A percentile compares a stretch with the other conserved stretches of the same genome.
phyloP scores from a whole-genome alignment of 2,888 invertebrate genomes.

The Campaea margaritaria region DNA sequence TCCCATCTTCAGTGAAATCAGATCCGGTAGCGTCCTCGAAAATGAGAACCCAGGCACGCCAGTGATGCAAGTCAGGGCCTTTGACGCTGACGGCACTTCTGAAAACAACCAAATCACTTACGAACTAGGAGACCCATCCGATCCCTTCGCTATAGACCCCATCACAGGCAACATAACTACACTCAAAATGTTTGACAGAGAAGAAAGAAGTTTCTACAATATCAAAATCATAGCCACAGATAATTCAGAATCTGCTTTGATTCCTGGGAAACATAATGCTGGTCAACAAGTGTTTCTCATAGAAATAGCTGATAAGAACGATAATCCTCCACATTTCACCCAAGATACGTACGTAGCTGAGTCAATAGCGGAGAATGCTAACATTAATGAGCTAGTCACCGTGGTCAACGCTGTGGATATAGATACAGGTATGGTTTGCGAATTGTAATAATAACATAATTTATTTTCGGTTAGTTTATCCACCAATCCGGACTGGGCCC shows the following conservation, averaged over 20 bases:
- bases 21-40: conserved; percentile 93
- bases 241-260: conserved; percentile 92
- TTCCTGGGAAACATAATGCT: conserved; percentile 88
- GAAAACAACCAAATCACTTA: conserved; percentile 94
- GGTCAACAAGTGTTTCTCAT: conserved; percentile 94
- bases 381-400: conserved; percentile 92
- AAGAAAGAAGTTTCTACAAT: conserved; percentile 93
- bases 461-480: too few relatives aligned
- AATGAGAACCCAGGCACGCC: conserved; percentile 93
- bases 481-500: too few relatives aligned
- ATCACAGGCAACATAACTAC: conserved; percentile 96
- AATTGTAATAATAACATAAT: neutral
- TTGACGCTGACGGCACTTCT: conserved; percentile 93
- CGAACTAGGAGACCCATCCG: conserved; percentile 88
- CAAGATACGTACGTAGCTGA: conserved; percentile 89
- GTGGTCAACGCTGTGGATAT: conserved; percentile 95
- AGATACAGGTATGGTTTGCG: conserved; percentile 87
- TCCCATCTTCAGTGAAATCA: conserved; percentile 93
- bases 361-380: conserved; percentile 92
- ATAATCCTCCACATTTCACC: conserved; percentile 96
- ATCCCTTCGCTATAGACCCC: conserved; percentile 93
- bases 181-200: conserved; percentile 92
- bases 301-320: conserved; percentile 97
- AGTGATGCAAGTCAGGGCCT: conserved; percentile 94
- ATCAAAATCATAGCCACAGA: conserved; percentile 96